Evolutionary conservation across 2,888 invertebrate species (phyloP).

Genomic region (Diachrysia chrysitis): DNA sequence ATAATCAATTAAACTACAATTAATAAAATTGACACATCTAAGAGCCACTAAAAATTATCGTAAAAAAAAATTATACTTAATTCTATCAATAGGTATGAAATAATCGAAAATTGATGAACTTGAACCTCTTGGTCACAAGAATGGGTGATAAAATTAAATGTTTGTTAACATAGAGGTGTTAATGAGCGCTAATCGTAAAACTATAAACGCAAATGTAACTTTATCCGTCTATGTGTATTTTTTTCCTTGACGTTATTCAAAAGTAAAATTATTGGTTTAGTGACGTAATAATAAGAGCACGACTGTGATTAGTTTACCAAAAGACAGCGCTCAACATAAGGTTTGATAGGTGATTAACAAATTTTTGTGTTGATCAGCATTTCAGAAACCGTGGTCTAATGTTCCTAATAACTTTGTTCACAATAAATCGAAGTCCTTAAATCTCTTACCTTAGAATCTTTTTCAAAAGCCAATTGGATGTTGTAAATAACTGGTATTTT

Average conservation of each 20-base stretch:
- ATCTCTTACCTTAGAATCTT: slow-evolving; percentile 87
- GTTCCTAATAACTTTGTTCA: slow-evolving; percentile 17
- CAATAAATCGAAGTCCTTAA: neutral
- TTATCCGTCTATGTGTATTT: too few relatives aligned
- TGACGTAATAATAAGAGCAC: too few relatives aligned
- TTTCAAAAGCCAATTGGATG: slow-evolving; percentile 93
- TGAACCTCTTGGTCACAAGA: slow-evolving; percentile 1
- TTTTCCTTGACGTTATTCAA: too few relatives aligned
- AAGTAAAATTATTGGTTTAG: neutral
- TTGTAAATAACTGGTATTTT: slow-evolving; percentile 96
- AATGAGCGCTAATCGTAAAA: neutral
- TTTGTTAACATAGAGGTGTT: slow-evolving; percentile 4
- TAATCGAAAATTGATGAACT: neutral
- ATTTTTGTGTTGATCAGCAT: too few relatives aligned
- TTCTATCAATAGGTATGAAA: neutral
- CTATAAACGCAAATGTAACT: too few relatives aligned
- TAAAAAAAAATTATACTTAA: neutral
- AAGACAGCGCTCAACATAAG: too few relatives aligned
- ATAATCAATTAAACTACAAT: neutral
- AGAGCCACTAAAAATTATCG: neutral
- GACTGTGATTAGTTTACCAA: too few relatives aligned
- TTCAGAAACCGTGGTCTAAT: too few relatives aligned
- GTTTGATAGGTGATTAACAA: too few relatives aligned
- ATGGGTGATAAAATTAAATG: neutral
- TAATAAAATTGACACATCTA: neutral